Evolutionary conservation across 1,140 invertebrate genomes (phyloP), one percentile per base, ranked within the genome.

Genomic region (Steinernema feltiae): DNA sequence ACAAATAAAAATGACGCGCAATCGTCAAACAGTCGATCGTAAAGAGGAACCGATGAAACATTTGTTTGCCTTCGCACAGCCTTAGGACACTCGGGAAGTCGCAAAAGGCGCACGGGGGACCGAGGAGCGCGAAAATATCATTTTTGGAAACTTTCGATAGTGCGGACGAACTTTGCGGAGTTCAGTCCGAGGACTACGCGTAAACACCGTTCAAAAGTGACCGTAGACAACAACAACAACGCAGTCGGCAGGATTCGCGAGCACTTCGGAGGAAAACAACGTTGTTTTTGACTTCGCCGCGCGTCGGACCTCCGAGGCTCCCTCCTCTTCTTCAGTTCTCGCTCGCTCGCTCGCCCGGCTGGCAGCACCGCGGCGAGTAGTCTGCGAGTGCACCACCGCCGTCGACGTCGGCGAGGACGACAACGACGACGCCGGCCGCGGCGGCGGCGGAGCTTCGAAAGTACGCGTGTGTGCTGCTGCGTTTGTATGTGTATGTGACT

Each of bases 1-100:
- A 63, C 53, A 63, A 63, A 63, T 63, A 63, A 27, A 63, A 63
- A 63, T 63, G 53, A 63, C 53, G 53, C 53, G 53, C 53, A 63
- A 7, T 17, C 53, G 53, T 27, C 53, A 63, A 63, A 63, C 53
- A 63, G 24, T 63, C n/a, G n/a, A n/a, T n/a, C 24, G 53, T 63
- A 63, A 63, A 63, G 53, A 15, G 53, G 53, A 63, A 63, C 53
- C 53, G 53, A 63, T 63, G 53, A 63, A 63, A 63, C 53, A 63
- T 63, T 63, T 63, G 53, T 63, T 63, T 63, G 53, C 53, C 12
- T 63, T 27, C 12, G 53, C 24, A 63, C 12, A 27, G 15, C 53
- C 24, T 63, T 3, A n/a, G 24, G 12, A 21, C 12, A 27, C 41
- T 46, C 41, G 7, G 41, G 24, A 27, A 63, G 15, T 63, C 53